Conservation (phyloP, 2,888 invertebrate genomes). For the Esperia sulphurella region DNA sequence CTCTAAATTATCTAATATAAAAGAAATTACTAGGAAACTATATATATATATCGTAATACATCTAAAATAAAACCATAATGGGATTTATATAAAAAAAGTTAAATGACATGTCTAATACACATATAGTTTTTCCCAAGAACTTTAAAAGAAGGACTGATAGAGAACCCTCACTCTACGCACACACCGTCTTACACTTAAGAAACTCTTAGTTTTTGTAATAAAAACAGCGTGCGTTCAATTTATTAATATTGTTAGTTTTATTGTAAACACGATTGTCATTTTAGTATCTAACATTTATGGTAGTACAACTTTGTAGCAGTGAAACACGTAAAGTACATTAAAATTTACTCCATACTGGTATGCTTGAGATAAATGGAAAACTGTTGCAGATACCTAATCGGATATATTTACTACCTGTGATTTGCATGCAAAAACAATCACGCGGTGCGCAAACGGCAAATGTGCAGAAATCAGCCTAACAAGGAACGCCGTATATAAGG, state of each 20-base stretch:
- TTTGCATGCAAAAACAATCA: slow-evolving; percentile 68
- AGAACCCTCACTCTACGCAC: not conserved
- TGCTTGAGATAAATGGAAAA: slow-evolving; percentile 50
- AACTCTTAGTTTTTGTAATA: slow-evolving; percentile 9
- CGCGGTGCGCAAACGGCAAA: slow-evolving; percentile 49
- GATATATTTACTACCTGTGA: slow-evolving; percentile 56
- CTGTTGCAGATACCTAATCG: slow-evolving; percentile 54
- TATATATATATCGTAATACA: no score
- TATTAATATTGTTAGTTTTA: slow-evolving; percentile 10
- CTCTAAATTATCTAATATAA: no score
- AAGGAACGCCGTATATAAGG: slow-evolving; percentile 57
- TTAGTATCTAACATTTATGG: slow-evolving; percentile 9
- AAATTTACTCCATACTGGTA: slow-evolving; percentile 33
- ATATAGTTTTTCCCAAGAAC: no score
- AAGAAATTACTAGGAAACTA: no score
- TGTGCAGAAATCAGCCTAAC: slow-evolving; percentile 60
- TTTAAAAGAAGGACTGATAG: no score
- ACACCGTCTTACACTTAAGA: no score
- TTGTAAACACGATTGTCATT: slow-evolving; percentile 9
- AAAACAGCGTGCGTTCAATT: slow-evolving; percentile 11
- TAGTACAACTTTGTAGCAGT: slow-evolving; percentile 15
- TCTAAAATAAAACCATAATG: no score
- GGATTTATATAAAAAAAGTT: no score
- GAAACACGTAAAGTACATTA: slow-evolving; percentile 32
- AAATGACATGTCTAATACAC: no score